Evolutionary conservation across 2,113 vertebrate species (phyloP).

Genomic region (Etheostoma cragini): DNA sequence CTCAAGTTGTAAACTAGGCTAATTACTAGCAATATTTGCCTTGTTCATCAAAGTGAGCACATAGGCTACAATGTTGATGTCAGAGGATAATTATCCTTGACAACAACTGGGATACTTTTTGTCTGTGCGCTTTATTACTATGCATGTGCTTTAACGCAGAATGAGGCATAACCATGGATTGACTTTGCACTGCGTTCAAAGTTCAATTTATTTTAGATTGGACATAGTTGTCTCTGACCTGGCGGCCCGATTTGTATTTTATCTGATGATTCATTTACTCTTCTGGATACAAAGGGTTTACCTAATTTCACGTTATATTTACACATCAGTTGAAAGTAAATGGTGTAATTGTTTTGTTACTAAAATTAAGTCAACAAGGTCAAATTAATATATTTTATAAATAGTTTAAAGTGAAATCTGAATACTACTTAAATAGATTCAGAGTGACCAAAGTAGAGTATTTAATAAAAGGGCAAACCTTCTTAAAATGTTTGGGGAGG

Average conservation of each 20-base stretch:
- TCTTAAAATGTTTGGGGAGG: background rate
- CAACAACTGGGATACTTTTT: conserved; percentile 16
- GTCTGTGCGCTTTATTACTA: conserved; percentile 47
- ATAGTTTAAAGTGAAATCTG: background rate
- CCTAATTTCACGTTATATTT: background rate
- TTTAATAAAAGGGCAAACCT: background rate
- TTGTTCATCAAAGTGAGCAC: conserved; percentile 24
- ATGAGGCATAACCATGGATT: conserved; percentile 4
- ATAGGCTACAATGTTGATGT: conserved; percentile 11
- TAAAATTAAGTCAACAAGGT: background rate
- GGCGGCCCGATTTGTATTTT: background rate
- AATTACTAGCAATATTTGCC: conserved; percentile 30
- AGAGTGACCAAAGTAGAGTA: background rate
- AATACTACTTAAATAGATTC: background rate
- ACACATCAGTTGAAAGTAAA: background rate
- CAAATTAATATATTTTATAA: no score
- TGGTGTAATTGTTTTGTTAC: background rate
- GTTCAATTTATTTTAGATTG: no score
- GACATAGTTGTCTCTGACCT: no score
- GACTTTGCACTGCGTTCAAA: background rate
- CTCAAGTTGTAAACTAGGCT: background rate
- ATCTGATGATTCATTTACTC: background rate
- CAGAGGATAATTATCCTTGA: conserved; percentile 2
- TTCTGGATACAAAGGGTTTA: background rate
- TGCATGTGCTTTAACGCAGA: conserved; percentile 70